A percentile compares a stretch with the other conserved stretches of the same genome.
Conservation (phyloP, 2,113 vertebrate species). For the Channa argus region DNA sequence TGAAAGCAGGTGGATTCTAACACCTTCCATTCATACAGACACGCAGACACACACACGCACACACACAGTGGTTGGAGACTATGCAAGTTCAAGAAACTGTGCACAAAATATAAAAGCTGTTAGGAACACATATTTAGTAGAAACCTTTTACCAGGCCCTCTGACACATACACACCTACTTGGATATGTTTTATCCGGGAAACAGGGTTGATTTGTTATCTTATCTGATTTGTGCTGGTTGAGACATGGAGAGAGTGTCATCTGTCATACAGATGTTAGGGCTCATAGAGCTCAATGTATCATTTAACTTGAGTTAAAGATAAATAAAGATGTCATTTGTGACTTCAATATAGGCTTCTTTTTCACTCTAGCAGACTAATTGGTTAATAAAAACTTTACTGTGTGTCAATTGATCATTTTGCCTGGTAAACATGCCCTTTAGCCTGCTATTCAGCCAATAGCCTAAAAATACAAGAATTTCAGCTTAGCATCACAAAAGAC, state of each 20-base stretch:
- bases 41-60: not conserved
- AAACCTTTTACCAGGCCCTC: not conserved
- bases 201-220: constrained; percentile 27
- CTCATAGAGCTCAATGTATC: no score
- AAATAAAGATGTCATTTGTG: no score
- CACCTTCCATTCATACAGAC: not conserved
- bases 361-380: no score
- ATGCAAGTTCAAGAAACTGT: not conserved
- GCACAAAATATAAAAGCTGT: constrained; percentile 34
- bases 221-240: constrained; percentile 38
- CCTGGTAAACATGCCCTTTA: no score
- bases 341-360: no score
- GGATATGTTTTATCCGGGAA: constrained; percentile 10
- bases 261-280: no score
- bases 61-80: constrained; percentile 14
- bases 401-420: no score
- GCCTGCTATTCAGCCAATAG: no score
- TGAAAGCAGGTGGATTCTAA: not conserved
- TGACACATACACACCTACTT: constrained; percentile 10
- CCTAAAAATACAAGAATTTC: not conserved
- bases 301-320: no score
- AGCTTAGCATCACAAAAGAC: not conserved
- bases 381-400: no score
- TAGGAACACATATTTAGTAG: constrained; percentile 7
- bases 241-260: constrained; percentile 1